phyloP scores from a whole-genome alignment of 2,797 vertebrate genomes.

The Poeciliopsis turneri region DNA sequence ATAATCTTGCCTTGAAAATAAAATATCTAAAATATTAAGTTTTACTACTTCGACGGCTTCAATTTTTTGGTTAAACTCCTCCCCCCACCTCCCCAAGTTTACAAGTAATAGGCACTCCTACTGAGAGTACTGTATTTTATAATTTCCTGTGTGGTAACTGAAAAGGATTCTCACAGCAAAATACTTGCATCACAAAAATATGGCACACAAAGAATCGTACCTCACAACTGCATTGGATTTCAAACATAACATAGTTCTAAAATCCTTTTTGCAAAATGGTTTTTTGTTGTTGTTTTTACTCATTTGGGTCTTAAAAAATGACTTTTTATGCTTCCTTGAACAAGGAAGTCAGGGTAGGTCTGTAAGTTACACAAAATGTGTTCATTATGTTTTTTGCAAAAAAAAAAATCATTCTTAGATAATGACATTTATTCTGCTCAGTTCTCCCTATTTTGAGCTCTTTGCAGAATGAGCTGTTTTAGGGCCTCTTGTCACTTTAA shows the following conservation, averaged over 20 bases:
- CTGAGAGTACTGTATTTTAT: constrained; percentile 65
- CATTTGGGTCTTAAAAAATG: not conserved
- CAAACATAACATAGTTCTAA: constrained; percentile 12
- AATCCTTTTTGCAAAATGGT: not conserved
- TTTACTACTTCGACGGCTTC: not conserved
- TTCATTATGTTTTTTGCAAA: too few species aligned
- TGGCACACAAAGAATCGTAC: constrained; percentile 28
- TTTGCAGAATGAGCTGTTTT: too few species aligned
- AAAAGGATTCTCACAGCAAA: constrained; percentile 58
- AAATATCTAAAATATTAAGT: not conserved
- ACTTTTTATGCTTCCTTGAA: too few species aligned
- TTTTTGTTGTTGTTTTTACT: not conserved
- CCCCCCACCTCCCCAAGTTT: not conserved
- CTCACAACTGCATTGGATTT: not conserved
- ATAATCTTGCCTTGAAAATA: not conserved
- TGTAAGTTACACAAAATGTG: too few species aligned
- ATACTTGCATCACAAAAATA: constrained; percentile 6
- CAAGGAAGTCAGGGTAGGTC: too few species aligned
- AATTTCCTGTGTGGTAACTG: constrained; percentile 56
- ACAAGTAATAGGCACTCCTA: constrained; percentile 24
- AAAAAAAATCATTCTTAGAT: too few species aligned
- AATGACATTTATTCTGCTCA: too few species aligned
- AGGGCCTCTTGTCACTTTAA: too few species aligned
- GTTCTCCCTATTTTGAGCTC: too few species aligned
- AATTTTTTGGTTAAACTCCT: not conserved